Conservation (phyloP, 2,113 vertebrate genomes). For the Aramus guarauna region DNA sequence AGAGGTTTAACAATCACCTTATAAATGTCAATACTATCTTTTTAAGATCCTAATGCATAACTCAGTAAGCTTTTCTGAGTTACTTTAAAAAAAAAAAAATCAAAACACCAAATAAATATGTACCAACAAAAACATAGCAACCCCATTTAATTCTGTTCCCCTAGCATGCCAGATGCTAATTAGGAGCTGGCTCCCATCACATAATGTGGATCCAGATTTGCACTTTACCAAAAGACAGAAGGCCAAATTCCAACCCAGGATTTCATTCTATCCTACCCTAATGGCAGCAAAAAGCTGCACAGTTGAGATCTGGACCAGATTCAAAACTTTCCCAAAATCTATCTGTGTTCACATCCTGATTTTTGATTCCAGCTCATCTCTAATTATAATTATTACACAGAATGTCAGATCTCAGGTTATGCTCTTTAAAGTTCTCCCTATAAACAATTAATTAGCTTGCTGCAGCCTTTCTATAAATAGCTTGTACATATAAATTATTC, state of each 20-base stretch:
- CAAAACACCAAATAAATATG: no score
- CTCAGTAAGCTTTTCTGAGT: background rate
- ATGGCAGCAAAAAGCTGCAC: background rate
- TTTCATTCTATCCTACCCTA: background rate
- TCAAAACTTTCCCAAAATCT: constrained; percentile 14
- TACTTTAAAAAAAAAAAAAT: background rate
- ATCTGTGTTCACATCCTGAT: constrained; percentile 3
- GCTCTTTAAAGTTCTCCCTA: constrained; percentile 50
- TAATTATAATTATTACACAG: constrained; percentile 46
- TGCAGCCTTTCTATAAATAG: constrained; percentile 52
- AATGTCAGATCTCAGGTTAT: constrained; percentile 58
- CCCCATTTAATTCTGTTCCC: background rate
- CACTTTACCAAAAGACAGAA: background rate
- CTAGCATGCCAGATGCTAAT: background rate
- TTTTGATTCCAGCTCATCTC: constrained; percentile 29
- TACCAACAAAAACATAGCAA: background rate
- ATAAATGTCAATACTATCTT: background rate
- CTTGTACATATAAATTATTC: constrained; percentile 18
- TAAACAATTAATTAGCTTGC: constrained; percentile 65
- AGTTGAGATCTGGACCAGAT: background rate
- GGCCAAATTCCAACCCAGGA: background rate
- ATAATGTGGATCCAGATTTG: background rate
- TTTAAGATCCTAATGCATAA: background rate
- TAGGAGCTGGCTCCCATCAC: background rate
- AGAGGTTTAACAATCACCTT: background rate